Base-by-base conservation (phyloP, 2,888 invertebrate genomes). In the Yponomeuta malinellus region DNA sequence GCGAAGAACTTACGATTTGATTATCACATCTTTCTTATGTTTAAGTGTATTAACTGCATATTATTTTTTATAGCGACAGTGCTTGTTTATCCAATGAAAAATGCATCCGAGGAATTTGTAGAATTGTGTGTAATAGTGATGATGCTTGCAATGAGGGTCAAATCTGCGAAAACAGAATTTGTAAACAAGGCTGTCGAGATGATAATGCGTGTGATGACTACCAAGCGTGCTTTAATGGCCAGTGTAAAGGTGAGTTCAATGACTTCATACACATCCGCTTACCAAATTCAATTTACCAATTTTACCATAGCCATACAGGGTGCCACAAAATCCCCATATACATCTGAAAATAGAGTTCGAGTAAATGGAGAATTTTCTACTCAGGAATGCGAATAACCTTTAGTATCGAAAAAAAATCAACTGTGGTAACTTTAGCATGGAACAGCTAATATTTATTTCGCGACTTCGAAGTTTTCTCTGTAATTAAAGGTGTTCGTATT, bases 161-260 rank as follows among this genome's bases (percentile, higher is more conserved):
- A 85, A 97, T 98, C 77, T 98, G 98, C 80, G 96, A 96, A 83
- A 96, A 96, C 78, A 94, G 97, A 77, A 93, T 97, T 74, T 98
- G 98, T 82, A 95, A 96, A 81, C 94, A 95, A 78, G 98, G 98
- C 68, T 98, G 98, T 81, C 94, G 97, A 73, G 96, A 95, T 79
- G 97, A 98, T 81, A 94, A 95, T 67, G 94, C 95, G 15, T 98
- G 98, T 81, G 93, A 94, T 10, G 93, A 89, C 73, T 93, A 95
- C 73, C 94, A 97, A 84, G 95, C 97, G 15, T 98, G 98, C 82
- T 91, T 97, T 66, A 95, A 95, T 79, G 96, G 96, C 78, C 95
- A 96, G 83, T 97, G 97, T 81, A 94, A 94, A 93, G 95, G 95
- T 95, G 91, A 76, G 66, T 64, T 37, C 69, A 69, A 59, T 59